Evolutionary conservation across 2,113 vertebrate genomes (phyloP).

Genomic region (Chaetorhynchus papuensis): DNA sequence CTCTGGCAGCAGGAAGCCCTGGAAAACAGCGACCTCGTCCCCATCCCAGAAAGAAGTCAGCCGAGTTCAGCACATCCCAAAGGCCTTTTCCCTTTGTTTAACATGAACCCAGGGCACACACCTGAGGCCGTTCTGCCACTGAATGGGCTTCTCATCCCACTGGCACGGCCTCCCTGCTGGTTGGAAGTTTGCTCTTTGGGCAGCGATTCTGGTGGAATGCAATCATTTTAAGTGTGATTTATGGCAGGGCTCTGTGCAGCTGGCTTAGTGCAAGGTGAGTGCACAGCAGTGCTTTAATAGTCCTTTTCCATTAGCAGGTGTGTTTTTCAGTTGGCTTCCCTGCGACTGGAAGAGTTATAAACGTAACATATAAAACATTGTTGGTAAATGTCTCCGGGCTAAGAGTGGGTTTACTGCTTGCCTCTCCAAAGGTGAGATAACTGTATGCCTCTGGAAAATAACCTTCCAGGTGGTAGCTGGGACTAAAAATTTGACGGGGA

Average conservation of each 20-base stretch:
- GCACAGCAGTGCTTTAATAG: constrained; percentile 37
- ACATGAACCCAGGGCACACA: fast-evolving
- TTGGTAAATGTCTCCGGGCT: constrained; percentile 35
- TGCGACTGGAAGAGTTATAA: constrained; percentile 1
- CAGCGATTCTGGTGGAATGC: background rate
- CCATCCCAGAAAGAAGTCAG: background rate
- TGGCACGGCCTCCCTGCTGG: background rate
- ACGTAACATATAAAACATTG: background rate
- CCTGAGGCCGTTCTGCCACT: background rate
- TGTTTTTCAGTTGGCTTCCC: constrained; percentile 20
- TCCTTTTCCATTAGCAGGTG: constrained; percentile 12
- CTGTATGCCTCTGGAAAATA: constrained; percentile 24
- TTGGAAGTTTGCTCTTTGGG: background rate
- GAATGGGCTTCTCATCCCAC: background rate
- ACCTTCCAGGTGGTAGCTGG: constrained; percentile 26
- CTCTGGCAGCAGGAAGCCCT: background rate
- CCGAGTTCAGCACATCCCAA: background rate
- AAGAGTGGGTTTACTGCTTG: background rate
- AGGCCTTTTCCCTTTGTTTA: background rate
- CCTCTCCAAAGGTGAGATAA: constrained; percentile 34
- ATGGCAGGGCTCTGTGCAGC: background rate
- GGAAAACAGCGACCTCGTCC: fast-evolving
- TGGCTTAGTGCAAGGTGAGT: constrained; percentile 35
- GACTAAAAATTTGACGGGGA: background rate
- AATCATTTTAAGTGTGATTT: constrained; percentile 1